A percentile compares a stretch with the other conserved stretches of the same genome.
phyloP scores from a whole-genome alignment of 2,113 vertebrate species.

The Gallinago media region DNA sequence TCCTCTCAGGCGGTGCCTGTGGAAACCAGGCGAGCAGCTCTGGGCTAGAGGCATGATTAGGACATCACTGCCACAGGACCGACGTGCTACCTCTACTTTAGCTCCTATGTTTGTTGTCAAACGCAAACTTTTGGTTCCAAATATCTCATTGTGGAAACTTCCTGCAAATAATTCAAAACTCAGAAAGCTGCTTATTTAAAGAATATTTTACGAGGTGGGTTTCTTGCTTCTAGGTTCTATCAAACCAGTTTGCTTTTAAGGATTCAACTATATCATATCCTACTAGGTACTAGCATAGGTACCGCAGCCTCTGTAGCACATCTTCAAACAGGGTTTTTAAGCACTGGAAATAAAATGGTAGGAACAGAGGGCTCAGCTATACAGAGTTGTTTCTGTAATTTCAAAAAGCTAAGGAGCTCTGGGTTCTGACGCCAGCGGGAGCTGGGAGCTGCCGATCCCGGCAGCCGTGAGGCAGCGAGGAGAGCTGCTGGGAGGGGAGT shows the following conservation, averaged over 20 bases:
- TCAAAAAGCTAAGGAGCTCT: not conserved
- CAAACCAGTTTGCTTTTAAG: not conserved
- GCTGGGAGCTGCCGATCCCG: not conserved
- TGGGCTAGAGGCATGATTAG: rapidly evolving
- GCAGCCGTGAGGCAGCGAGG: not conserved
- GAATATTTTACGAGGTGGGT: not conserved
- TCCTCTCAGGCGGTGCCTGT: not conserved
- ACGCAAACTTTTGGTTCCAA: not conserved
- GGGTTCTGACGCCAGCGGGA: not conserved
- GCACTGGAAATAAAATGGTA: not conserved
- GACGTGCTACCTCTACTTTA: not conserved
- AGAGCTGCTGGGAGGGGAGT: not conserved
- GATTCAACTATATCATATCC: not conserved
- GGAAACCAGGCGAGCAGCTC: not conserved
- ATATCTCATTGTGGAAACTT: not conserved
- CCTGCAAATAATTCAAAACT: not conserved
- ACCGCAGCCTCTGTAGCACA: not conserved
- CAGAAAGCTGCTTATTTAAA: not conserved
- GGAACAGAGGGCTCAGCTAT: not conserved
- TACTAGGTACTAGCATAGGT: not conserved
- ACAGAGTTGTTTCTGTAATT: not conserved
- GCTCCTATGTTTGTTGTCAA: not conserved
- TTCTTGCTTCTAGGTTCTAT: not conserved
- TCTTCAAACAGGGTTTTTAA: not conserved
- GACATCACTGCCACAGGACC: not conserved